Percentiles rank a stretch among this genome's conserved stretches.
These are phyloP conservation scores for Ellobius talpinus DNA, from an alignment of 2,113 vertebrate genomes.

Conservation along the genomic window DNA sequence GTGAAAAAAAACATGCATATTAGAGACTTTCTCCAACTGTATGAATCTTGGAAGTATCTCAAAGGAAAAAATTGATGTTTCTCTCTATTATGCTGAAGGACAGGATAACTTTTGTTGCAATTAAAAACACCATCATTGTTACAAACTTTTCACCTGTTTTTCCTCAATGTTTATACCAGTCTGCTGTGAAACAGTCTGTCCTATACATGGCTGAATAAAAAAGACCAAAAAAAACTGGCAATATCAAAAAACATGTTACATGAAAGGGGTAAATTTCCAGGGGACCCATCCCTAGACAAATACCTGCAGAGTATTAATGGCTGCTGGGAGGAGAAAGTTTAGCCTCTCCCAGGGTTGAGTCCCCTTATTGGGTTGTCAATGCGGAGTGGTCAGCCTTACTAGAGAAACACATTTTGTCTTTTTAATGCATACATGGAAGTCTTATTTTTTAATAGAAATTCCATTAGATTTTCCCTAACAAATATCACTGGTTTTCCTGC, in stretches of 20 bases:
- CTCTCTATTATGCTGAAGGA: neutral
- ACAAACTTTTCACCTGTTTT: neutral
- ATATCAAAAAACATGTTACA: neutral
- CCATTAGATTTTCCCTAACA: neutral
- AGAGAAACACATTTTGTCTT: constrained; percentile 15
- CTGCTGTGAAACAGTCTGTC: neutral
- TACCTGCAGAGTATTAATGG: neutral
- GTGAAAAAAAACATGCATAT: neutral
- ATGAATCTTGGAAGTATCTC: neutral
- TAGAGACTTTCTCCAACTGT: neutral
- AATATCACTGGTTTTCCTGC: neutral
- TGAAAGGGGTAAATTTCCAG: too few species aligned
- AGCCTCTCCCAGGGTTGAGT: neutral
- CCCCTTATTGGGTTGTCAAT: neutral
- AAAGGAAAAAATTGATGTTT: neutral
- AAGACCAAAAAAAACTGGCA: neutral
- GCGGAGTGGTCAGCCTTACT: neutral
- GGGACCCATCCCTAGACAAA: neutral
- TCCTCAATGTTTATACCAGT: neutral
- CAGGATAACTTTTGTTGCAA: neutral
- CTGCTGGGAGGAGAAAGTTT: neutral
- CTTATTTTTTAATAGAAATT: neutral
- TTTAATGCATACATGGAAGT: constrained; percentile 7
- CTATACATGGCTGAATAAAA: neutral
- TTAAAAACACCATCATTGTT: neutral